phyloP scores from a whole-genome alignment of 2,113 vertebrate genomes.

The Ondatra zibethicus region DNA sequence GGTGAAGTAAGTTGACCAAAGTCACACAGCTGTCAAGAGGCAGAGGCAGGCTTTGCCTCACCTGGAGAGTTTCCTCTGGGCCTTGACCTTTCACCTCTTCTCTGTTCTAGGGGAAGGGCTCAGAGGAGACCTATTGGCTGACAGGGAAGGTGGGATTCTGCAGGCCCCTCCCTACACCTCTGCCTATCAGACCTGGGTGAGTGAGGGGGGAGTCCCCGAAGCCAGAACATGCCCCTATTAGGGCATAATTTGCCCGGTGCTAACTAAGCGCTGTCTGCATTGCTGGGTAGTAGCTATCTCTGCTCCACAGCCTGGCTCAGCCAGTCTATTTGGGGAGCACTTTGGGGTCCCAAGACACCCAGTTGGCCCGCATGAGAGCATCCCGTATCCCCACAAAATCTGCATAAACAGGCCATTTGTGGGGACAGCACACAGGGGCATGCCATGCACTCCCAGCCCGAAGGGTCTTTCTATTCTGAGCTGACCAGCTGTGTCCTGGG shows the following conservation, averaged over 20 bases:
- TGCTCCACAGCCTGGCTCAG: rapidly evolving
- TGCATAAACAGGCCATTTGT: rapidly evolving
- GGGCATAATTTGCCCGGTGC: not conserved
- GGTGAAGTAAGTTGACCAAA: not conserved
- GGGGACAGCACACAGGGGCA: not conserved
- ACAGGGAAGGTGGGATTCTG: constrained; percentile 91
- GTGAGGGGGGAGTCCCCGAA: constrained; percentile 60
- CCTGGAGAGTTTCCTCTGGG: not conserved
- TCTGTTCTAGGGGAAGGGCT: constrained; percentile 92
- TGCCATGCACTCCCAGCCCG: rapidly evolving
- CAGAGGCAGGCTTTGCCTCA: not conserved
- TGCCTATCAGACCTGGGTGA: constrained; percentile 94
- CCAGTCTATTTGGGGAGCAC: rapidly evolving
- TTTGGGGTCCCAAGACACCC: rapidly evolving
- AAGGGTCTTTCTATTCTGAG: not conserved
- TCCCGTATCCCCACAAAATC: not conserved
- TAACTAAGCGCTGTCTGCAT: not conserved
- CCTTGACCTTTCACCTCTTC: not conserved
- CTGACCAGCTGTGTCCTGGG: not conserved
- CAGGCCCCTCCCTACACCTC: constrained; percentile 92
- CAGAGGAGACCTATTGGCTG: constrained; percentile 96
- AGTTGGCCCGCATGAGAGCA: rapidly evolving
- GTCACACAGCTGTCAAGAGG: not conserved
- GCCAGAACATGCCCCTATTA: not conserved
- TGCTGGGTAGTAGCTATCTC: not conserved